Evolutionary conservation across 37 sponge, comb jelly and placozoan genomes (phyloP).

Genomic region (Aplysina aerophoba): DNA sequence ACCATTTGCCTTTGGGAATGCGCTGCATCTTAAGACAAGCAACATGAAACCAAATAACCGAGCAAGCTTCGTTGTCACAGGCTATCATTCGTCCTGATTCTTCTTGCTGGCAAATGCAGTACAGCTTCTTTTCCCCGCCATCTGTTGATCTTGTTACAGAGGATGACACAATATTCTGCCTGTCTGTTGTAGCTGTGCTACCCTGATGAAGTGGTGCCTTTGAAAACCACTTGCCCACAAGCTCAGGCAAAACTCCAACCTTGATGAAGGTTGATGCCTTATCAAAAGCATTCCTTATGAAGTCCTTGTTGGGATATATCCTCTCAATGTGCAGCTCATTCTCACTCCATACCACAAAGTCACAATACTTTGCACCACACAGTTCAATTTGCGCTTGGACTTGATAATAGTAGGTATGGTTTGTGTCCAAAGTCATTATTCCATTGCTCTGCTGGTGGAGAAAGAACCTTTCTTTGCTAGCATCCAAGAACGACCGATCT

Average conservation of each 20-base stretch:
- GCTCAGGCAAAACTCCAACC: conserved; percentile 43
- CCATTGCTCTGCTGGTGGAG: conserved; percentile 23
- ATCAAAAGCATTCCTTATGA: conserved; percentile 19
- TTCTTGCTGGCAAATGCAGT: too few species aligned
- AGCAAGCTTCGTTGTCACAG: too few species aligned
- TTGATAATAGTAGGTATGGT: conserved; percentile 75
- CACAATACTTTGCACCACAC: conserved; percentile 46
- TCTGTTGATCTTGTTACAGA: neutral
- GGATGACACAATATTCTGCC: neutral
- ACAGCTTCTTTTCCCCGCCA: too few species aligned
- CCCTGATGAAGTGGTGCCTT: conserved; percentile 2
- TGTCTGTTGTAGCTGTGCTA: neutral
- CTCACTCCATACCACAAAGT: conserved; percentile 58
- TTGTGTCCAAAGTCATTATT: conserved; percentile 20
- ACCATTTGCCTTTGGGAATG: too few species aligned
- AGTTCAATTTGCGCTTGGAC: conserved; percentile 61
- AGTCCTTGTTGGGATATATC: conserved; percentile 36
- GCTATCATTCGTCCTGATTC: too few species aligned
- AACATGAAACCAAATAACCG: too few species aligned
- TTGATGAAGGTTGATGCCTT: conserved; percentile 33
- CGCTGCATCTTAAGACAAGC: too few species aligned
- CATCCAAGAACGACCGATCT: conserved; percentile 26
- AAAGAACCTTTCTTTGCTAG: conserved; percentile 25
- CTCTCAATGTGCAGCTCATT: conserved; percentile 35
- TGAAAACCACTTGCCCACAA: conserved; percentile 51